Percentiles rank a stretch among this genome's conserved stretches.
Evolutionary conservation across 2,888 invertebrate genomes (phyloP).

Genomic region (Eilema griseolum): DNA sequence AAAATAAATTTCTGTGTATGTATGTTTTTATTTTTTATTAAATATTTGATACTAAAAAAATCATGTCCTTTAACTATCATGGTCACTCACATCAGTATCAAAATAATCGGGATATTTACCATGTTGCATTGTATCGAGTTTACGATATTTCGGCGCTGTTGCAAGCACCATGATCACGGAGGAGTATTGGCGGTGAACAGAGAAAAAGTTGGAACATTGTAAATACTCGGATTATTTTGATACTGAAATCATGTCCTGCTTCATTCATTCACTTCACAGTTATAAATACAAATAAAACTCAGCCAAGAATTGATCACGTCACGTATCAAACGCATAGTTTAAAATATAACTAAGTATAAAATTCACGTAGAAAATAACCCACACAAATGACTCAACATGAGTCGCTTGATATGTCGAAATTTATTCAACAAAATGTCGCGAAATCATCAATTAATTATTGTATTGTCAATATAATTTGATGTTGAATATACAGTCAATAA

Average conservation of each 20-base stretch:
- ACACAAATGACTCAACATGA: conserved; percentile 78
- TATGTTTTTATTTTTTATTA: not conserved
- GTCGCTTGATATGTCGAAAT: conserved; percentile 71
- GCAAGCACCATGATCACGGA: no score
- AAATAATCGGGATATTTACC: no score
- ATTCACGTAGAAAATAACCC: conserved; percentile 46
- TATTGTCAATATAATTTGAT: not conserved
- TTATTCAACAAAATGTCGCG: conserved; percentile 61
- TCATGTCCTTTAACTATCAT: no score
- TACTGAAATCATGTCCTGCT: not conserved
- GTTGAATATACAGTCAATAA: no score
- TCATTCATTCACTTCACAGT: not conserved
- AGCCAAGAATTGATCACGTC: not conserved
- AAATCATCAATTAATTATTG: conserved; percentile 21
- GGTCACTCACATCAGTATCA: no score
- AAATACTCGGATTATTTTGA: no score
- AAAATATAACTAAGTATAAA: conserved; percentile 43
- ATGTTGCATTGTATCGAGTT: no score
- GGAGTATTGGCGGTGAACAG: no score
- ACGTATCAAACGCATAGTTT: not conserved
- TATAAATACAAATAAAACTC: not conserved
- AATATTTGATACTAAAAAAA: no score
- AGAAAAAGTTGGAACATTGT: no score
- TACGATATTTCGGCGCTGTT: no score
- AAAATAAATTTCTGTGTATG: not conserved